A percentile compares a stretch with the other conserved stretches of the same genome.
Evolutionary conservation across 2,113 vertebrate species (phyloP).

Genomic region (Astur gentilis): DNA sequence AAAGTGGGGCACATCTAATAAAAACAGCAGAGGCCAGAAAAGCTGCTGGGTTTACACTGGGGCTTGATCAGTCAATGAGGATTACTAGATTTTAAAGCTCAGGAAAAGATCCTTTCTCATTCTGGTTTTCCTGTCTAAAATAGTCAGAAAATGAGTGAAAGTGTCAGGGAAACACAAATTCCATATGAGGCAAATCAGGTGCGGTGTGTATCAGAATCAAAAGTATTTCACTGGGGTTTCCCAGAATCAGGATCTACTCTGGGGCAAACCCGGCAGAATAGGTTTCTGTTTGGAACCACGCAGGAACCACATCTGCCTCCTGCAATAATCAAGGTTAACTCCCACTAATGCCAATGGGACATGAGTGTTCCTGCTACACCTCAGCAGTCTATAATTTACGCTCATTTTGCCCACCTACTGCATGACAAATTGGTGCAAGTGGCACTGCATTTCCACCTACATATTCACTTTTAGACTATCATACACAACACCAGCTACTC

Average conservation of each 20-base stretch:
- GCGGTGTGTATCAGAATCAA: neutral
- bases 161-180: neutral
- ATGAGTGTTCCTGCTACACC: conserved; percentile 21
- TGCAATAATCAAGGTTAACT: neutral
- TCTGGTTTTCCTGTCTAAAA: neutral
- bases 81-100: neutral
- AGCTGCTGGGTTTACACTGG: neutral
- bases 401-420: conserved; percentile 16
- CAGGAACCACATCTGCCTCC: neutral
- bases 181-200: neutral
- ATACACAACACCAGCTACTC: neutral
- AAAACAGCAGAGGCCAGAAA: neutral
- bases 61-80: neutral
- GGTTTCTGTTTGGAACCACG: neutral
- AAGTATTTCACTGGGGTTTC: neutral
- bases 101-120: neutral
- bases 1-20: neutral
- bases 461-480: neutral
- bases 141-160: neutral
- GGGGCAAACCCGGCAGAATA: neutral
- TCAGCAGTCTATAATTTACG: conserved; percentile 31
- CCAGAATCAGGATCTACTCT: neutral
- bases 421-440: conserved; percentile 38
- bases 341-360: neutral
- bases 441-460: conserved; percentile 22